phyloP scores from a whole-genome alignment of 1,140 invertebrate genomes.

The Drosophila elegans region DNA sequence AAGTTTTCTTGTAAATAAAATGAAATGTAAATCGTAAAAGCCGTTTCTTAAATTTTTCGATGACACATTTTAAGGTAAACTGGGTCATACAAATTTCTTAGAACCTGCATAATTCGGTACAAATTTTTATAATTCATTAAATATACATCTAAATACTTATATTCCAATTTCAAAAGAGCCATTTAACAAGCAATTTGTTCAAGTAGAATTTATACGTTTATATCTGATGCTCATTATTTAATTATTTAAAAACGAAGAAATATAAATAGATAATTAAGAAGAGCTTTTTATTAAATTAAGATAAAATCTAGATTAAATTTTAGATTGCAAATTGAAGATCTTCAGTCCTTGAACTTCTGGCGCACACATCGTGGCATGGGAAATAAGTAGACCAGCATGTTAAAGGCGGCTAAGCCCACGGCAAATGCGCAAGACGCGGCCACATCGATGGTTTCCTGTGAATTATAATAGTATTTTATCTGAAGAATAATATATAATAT shows the following conservation, averaged over 20 bases:
- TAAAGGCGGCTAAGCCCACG: conserved; percentile 91
- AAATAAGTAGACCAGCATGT: conserved; percentile 93
- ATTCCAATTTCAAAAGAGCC: too few relatives aligned
- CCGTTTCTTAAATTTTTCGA: too few relatives aligned
- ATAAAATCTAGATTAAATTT: conserved; percentile 13
- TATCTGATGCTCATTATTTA: too few relatives aligned
- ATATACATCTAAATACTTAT: too few relatives aligned
- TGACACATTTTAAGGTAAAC: too few relatives aligned
- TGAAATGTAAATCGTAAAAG: conserved; percentile 50
- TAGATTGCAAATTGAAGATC: not conserved
- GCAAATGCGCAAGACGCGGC: conserved; percentile 94
- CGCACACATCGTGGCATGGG: conserved; percentile 94
- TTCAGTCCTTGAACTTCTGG: conserved; percentile 94
- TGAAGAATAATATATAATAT: too few relatives aligned
- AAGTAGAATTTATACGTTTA: too few relatives aligned
- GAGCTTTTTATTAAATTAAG: conserved; percentile 32
- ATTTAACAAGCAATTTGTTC: too few relatives aligned
- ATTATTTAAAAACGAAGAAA: too few relatives aligned
- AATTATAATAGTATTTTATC: not conserved
- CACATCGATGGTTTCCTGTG: conserved; percentile 87
- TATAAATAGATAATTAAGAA: not conserved
- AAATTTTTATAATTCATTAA: too few relatives aligned
- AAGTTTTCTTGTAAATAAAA: conserved; percentile 83
- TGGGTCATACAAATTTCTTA: too few relatives aligned
- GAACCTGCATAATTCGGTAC: too few relatives aligned